Conservation (phyloP, 2,797 vertebrate genomes). For the Liparis tanakae region DNA sequence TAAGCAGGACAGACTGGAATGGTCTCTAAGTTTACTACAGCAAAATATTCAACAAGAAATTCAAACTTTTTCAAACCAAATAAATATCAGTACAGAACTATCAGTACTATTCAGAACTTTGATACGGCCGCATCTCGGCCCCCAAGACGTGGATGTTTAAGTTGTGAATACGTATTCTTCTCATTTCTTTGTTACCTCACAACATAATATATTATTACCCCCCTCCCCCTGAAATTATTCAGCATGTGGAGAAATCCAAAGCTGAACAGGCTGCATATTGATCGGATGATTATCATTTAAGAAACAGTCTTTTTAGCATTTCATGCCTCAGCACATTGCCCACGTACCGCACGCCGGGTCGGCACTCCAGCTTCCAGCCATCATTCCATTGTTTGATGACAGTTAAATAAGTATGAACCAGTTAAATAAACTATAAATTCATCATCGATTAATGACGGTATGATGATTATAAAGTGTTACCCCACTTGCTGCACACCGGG, state of each 20-base stretch:
- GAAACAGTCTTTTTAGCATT: not conserved
- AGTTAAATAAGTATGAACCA: not conserved
- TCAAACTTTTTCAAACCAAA: not conserved
- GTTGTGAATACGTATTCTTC: not conserved
- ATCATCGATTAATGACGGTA: not conserved
- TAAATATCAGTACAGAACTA: not conserved
- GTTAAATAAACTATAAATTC: not conserved
- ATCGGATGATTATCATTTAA: not conserved
- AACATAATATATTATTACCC: not conserved
- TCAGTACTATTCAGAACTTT: not conserved
- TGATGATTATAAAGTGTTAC: not conserved
- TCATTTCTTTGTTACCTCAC: not conserved
- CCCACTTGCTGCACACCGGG: slow-evolving; percentile 48
- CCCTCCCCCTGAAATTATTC: too few relatives aligned
- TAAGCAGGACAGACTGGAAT: too few relatives aligned
- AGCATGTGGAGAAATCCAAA: not conserved
- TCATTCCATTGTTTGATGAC: too few relatives aligned
- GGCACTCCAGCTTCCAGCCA: too few relatives aligned
- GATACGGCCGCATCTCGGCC: not conserved
- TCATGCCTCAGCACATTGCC: too few relatives aligned
- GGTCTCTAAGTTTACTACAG: too few relatives aligned
- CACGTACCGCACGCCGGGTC: slow-evolving; percentile 7
- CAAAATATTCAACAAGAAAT: not conserved
- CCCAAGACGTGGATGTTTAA: not conserved
- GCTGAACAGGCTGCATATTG: too few relatives aligned